A percentile compares a stretch with the other conserved stretches of the same genome.
These are phyloP conservation scores for Tethea ocularis DNA, from an alignment of 2,888 invertebrate genomes.

Conservation along the genomic window DNA sequence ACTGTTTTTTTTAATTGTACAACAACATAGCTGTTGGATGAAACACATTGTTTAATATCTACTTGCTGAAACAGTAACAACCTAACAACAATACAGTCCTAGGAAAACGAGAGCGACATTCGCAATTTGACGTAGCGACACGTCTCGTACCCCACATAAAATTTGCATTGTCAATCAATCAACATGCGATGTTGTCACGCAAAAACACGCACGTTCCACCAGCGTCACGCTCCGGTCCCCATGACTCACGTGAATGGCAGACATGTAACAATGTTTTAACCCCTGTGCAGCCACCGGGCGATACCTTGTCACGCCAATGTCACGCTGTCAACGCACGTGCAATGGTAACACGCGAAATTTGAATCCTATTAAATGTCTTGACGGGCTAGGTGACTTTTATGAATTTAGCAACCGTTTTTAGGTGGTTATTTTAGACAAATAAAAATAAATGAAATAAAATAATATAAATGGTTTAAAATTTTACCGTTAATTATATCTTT, in stretches of 20 bases:
- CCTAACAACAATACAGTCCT: conserved; percentile 5
- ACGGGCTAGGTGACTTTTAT: background rate
- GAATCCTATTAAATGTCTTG: conserved; percentile 59
- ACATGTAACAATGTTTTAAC: conserved; percentile 40
- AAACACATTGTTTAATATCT: conserved; percentile 9
- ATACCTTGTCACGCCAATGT: conserved; percentile 58
- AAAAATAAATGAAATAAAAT: too few species aligned
- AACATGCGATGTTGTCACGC: conserved; percentile 58
- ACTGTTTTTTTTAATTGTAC: background rate
- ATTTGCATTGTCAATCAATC: conserved; percentile 67
- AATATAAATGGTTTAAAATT: too few species aligned
- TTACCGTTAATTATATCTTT: too few species aligned
- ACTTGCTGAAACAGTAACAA: conserved; percentile 2
- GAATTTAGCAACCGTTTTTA: background rate
- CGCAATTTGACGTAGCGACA: conserved; percentile 44
- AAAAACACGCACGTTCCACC: conserved; percentile 53
- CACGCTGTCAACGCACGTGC: conserved; percentile 60
- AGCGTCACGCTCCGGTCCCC: conserved; percentile 51
- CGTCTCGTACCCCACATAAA: conserved; percentile 34
- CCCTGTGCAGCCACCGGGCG: conserved; percentile 51
- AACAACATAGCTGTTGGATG: background rate
- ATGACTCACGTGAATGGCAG: conserved; percentile 39
- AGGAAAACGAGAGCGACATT: conserved; percentile 19
- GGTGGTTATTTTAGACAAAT: too few species aligned
- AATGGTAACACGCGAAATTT: conserved; percentile 67